Base-by-base conservation (phyloP, 2,797 vertebrate genomes). In the Tangara arthus region DNA sequence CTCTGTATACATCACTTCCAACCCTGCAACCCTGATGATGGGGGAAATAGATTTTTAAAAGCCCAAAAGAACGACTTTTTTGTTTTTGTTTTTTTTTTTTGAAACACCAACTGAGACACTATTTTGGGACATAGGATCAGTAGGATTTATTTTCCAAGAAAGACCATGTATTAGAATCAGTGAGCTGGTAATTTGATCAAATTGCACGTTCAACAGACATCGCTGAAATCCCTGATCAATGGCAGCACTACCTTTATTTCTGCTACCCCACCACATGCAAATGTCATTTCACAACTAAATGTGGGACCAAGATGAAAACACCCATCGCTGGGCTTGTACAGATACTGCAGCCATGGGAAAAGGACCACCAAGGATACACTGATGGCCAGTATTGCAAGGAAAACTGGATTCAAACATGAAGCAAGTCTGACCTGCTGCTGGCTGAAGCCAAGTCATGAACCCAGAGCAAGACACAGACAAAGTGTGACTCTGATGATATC, bases 151-250 rank as follows among this genome's bases (percentile, higher is more conserved):
- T 73, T 91, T 44, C 60, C 56, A 73, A 82, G 27, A 41, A 46
- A 65, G 28, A 26, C 26, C 24, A 11, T 15, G 21, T 53, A 30
- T 56, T n/a, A 52, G 49, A 91, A 83, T 27, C 21, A 77, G 19
- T 2, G 4, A 80, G 28, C 24, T n/a, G 15, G 24, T 32, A 80
- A 68, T 57, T 53, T 26, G 35, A 71, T 11, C 13, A 46, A 71
- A 65, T 2, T 22, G 42, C 35, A 39, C 0, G 0, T 86, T 92
- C 42, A 71, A 16, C 1, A 1, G 24, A 60, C 7, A 41, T n/a
- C 64, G 15, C 16, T 17, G 11, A 61, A 86, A 83, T 13, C 39
- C 28, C 18, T 24, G 12, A 35, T 28, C n/a, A 32, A 8, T 2
- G 3, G 4, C 35, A 77, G 41, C 26, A 56, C 34, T 16, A 22